Conservation (phyloP, 2,113 vertebrate genomes). For the Smithornis capensis region DNA sequence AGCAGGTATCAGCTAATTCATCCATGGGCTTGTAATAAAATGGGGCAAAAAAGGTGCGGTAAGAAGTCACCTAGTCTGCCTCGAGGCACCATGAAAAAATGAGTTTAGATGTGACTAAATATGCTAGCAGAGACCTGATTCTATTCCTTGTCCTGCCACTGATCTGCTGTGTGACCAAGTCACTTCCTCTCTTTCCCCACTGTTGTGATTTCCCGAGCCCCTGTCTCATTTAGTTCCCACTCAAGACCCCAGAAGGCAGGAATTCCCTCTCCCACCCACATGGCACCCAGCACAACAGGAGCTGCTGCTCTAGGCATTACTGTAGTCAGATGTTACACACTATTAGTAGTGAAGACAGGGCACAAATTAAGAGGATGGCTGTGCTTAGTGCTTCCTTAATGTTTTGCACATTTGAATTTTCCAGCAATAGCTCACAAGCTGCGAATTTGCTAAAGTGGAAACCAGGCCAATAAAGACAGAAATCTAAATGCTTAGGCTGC, state of each 20-base stretch:
- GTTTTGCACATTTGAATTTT: neutral
- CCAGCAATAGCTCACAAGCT: conserved; percentile 34
- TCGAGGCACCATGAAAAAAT: neutral
- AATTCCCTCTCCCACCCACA: neutral
- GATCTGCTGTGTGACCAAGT: neutral
- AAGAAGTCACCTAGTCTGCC: conserved; percentile 19
- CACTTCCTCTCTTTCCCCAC: neutral
- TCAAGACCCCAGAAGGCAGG: neutral
- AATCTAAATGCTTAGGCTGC: neutral
- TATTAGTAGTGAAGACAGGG: neutral
- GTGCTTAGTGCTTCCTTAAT: neutral
- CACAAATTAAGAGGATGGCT: neutral
- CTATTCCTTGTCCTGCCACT: neutral
- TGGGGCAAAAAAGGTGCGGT: neutral
- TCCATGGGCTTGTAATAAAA: conserved; percentile 6
- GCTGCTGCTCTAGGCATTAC: neutral
- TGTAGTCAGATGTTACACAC: neutral
- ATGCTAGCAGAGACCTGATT: neutral
- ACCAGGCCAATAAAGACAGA: conserved; percentile 20
- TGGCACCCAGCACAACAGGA: neutral
- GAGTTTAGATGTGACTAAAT: conserved; percentile 7
- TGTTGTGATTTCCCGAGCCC: neutral
- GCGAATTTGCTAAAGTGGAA: conserved; percentile 63
- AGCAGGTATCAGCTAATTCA: conserved; percentile 8
- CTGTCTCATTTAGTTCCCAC: neutral